These are phyloP conservation scores for Piprites chloris DNA, from an alignment of 2,113 vertebrate genomes.

Conservation along the genomic window DNA sequence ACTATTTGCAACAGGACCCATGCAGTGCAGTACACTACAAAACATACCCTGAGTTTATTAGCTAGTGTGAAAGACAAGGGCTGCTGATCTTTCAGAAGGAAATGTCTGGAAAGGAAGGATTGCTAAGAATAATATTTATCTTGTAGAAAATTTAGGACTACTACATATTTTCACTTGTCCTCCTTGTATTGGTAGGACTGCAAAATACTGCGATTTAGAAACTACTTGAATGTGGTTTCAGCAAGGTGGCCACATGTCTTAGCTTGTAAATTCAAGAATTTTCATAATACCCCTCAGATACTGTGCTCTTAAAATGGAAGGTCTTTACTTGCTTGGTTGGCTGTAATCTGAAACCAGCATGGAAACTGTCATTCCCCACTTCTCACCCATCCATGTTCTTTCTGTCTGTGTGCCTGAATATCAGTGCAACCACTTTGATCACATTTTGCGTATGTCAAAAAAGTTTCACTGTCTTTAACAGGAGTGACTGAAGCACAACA, in stretches of 20 bases:
- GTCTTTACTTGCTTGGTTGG: neutral
- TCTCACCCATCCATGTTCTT: neutral
- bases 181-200: fast-evolving
- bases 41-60: neutral
- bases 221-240: neutral
- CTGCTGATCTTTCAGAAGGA: neutral
- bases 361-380: neutral
- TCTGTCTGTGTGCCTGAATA: neutral
- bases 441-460: neutral
- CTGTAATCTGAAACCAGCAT: neutral
- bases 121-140: neutral
- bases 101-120: neutral
- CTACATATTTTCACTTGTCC: neutral
- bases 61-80: neutral
- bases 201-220: neutral
- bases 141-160: neutral
- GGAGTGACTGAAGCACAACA: neutral
- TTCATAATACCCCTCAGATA: neutral
- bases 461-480: neutral
- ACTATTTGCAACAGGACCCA: neutral
- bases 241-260: neutral
- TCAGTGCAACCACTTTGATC: neutral
- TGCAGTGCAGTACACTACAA: neutral
- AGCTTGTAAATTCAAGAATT: neutral
- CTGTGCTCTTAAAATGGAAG: neutral